These are phyloP conservation scores for Myotis myotis DNA, from an alignment of 2,797 vertebrate species.

Conservation along the genomic window DNA sequence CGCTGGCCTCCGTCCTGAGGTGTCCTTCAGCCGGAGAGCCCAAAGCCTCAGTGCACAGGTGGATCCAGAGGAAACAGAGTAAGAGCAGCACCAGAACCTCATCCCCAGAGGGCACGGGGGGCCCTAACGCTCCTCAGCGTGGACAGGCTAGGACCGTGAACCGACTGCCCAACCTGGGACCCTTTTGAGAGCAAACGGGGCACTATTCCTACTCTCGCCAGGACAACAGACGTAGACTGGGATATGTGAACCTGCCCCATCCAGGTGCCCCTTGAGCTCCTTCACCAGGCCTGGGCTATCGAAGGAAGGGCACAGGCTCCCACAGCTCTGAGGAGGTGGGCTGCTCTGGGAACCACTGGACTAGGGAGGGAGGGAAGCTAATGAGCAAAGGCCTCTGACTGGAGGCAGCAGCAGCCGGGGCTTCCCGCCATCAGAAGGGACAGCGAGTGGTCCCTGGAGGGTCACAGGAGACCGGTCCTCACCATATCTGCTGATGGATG, in stretches of 20 bases:
- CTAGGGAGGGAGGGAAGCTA: neutral
- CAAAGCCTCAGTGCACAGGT: neutral
- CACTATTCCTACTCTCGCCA: neutral
- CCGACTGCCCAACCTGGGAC: neutral
- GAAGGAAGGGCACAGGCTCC: neutral
- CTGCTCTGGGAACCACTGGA: too few species aligned
- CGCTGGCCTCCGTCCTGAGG: neutral
- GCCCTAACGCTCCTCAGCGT: neutral
- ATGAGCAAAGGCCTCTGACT: neutral
- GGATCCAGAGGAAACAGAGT: neutral
- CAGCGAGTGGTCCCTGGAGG: accelerated
- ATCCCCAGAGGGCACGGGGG: neutral
- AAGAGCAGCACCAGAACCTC: neutral
- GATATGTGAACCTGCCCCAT: neutral
- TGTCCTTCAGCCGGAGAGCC: neutral
- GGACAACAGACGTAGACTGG: neutral
- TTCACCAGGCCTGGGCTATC: neutral
- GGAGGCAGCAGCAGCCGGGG: neutral
- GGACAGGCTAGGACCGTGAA: neutral
- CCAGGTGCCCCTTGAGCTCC: neutral
- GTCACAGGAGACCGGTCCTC: slow-evolving; percentile 69
- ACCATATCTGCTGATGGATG: slow-evolving; percentile 98
- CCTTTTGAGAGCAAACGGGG: neutral
- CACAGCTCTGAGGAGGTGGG: neutral
- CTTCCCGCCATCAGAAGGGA: neutral